Evolutionary conservation across 37 sponge, comb jelly and placozoan species (phyloP).

Genomic region (Theonella swinhoei): DNA sequence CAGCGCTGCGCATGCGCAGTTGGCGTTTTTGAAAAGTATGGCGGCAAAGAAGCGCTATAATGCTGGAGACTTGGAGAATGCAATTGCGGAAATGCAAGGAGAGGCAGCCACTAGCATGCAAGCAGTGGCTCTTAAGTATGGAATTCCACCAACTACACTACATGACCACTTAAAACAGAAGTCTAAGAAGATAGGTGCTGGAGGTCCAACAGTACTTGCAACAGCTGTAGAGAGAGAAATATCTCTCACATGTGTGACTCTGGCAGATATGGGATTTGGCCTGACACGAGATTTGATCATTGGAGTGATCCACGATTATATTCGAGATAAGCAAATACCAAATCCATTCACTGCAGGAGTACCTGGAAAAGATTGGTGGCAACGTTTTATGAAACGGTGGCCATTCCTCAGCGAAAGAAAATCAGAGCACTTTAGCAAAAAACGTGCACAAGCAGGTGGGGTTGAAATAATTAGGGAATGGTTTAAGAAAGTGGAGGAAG

Average conservation of each 20-base stretch:
- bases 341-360: neutral
- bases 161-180: too few species aligned
- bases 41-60: neutral
- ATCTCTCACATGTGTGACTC: too few species aligned
- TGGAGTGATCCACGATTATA: constrained; percentile 6
- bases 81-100: neutral
- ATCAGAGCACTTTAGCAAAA: too few species aligned
- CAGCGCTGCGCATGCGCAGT: neutral
- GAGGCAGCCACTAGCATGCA: neutral
- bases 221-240: too few species aligned
- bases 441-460: too few species aligned
- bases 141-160: too few species aligned
- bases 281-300: neutral
- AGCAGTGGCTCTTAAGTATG: neutral
- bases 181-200: too few species aligned
- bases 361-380: constrained; percentile 32
- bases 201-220: too few species aligned
- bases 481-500: too few species aligned
- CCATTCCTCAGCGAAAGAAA: too few species aligned
- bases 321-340: neutral
- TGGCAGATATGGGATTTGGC: too few species aligned
- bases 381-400: constrained; percentile 17
- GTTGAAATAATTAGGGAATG: too few species aligned
- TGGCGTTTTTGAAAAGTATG: neutral
- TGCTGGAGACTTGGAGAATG: neutral